Evolutionary conservation across 92 coral and sea anemone genomes (phyloP).

Genomic region (Plumapathes pennacea): DNA sequence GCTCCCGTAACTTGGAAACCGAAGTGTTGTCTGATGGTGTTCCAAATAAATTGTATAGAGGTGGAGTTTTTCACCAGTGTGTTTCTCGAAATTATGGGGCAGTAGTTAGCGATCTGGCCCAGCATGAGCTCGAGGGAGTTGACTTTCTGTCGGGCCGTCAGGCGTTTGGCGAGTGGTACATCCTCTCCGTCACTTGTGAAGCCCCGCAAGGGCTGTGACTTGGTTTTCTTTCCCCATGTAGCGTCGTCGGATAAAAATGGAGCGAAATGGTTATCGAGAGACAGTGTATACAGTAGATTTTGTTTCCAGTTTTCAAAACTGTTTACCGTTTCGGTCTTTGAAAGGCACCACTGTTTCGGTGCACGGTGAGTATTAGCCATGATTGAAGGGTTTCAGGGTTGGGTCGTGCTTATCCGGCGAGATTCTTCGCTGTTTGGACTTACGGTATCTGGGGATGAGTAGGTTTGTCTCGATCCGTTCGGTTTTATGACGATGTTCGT

Average conservation of each 20-base stretch:
- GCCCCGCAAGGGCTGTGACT: conserved; percentile 39
- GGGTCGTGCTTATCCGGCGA: conserved; percentile 1
- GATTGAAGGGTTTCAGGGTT: not conserved
- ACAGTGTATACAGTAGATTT: conserved; percentile 52
- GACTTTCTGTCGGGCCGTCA: conserved; percentile 52
- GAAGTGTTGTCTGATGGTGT: conserved; percentile 57
- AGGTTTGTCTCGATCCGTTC: too few species aligned
- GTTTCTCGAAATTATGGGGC: conserved; percentile 57
- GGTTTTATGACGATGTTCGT: too few species aligned
- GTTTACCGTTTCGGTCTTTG: conserved; percentile 38
- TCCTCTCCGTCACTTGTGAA: conserved; percentile 31
- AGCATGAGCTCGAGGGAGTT: conserved; percentile 50
- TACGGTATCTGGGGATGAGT: not conserved
- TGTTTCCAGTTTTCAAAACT: conserved; percentile 62
- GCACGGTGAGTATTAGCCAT: conserved; percentile 44
- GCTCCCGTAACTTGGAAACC: conserved; percentile 68
- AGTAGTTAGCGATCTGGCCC: conserved; percentile 67
- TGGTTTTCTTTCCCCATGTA: conserved; percentile 42
- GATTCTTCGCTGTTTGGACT: not conserved
- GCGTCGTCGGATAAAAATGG: conserved; percentile 38
- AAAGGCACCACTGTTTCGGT: conserved; percentile 49
- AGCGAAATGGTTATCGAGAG: conserved; percentile 53
- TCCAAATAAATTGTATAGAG: conserved; percentile 57
- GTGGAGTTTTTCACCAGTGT: conserved; percentile 59
- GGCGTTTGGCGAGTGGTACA: conserved; percentile 41